Base-by-base conservation (phyloP, 2,113 vertebrate species). In the Clarias gariepinus region DNA sequence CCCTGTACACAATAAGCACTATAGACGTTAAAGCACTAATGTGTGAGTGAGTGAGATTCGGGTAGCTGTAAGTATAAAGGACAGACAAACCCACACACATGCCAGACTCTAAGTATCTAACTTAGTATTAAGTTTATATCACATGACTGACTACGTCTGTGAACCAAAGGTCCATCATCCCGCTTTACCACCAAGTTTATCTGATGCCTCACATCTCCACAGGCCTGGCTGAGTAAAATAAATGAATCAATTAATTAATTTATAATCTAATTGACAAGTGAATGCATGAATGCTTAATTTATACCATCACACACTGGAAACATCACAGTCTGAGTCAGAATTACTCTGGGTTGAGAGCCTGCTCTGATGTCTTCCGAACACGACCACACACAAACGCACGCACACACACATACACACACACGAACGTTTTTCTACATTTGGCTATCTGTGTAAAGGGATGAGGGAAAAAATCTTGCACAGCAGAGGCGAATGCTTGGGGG, bases 401-500 rank as follows among this genome's bases (percentile, higher is more conserved):
- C 79, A 81, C 78, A 63, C 58, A 81, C 71, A 74, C 9, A 74
- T 21, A 47, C 71, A 76, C 36, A 47, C 47, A 55, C 52, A 57
- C 15, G 57, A 7, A 78, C 25, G 55, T 55, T 19, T 28, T 74
- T 71, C 28, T 83, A 23, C 19, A 33, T 57, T 28, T 69, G 64
- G 47, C 10, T 30, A 53, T 71, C 66, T 86, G 78, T 61, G 57
- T 86, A 18, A 73, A 61, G 30, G 79, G 66, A 73, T 86, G 64
- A 73, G 77, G 58, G 12, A 57, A 78, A 52, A 78, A 78, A 47
- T 47, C 73, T 85, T 47, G 36, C 36, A 52, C 69, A 84, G 83
- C 8, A 66, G 64, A 68, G 74, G 47, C 33, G 53, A 86, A 86
- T 58, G 77, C 85, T 81, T 28, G 58, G 23, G 64, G 84, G 77